Percentiles rank a stretch among this genome's conserved stretches.
phyloP scores from a whole-genome alignment of 1,140 invertebrate genomes.

The Ganaspis sp. region DNA sequence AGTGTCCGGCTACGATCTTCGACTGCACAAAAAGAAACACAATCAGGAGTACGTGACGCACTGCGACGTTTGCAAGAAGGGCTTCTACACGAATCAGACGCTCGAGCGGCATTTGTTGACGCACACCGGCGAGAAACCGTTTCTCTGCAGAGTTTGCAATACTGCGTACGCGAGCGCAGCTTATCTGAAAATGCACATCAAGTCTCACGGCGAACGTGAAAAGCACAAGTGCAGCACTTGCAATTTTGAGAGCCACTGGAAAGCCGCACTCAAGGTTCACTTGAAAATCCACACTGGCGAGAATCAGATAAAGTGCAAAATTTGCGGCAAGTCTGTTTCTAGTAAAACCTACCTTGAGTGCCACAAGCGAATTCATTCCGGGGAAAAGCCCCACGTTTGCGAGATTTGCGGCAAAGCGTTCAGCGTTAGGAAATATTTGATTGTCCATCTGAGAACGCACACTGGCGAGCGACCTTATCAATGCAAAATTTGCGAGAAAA shows the following conservation, averaged over 20 bases:
- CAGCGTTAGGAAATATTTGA: conserved; percentile 79
- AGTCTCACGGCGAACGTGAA: conserved; percentile 69
- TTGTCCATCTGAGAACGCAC: conserved; percentile 81
- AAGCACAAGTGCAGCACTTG: conserved; percentile 67
- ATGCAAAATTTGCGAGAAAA: conserved; percentile 81
- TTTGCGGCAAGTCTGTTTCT: conserved; percentile 80
- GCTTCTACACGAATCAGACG: conserved; percentile 67
- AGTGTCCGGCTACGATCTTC: conserved; percentile 63
- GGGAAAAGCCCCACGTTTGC: conserved; percentile 86
- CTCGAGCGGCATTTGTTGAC: conserved; percentile 67
- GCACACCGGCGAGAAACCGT: conserved; percentile 84
- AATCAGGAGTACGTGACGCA: conserved; percentile 64
- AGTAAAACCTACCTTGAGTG: conserved; percentile 76
- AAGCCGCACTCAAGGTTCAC: conserved; percentile 85
- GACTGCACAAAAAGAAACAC: conserved; percentile 66
- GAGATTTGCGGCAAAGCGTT: conserved; percentile 86
- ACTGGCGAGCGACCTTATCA: conserved; percentile 77
- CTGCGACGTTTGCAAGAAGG: conserved; percentile 66
- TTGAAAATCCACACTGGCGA: conserved; percentile 82
- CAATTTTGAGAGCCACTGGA: conserved; percentile 69
- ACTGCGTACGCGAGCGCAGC: conserved; percentile 69
- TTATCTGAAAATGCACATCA: conserved; percentile 63
- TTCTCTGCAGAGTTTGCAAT: conserved; percentile 84
- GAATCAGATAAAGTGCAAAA: conserved; percentile 76
- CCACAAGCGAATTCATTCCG: conserved; percentile 79